Base-by-base conservation (phyloP, 2,797 vertebrate genomes). In the Helostoma temminkii region DNA sequence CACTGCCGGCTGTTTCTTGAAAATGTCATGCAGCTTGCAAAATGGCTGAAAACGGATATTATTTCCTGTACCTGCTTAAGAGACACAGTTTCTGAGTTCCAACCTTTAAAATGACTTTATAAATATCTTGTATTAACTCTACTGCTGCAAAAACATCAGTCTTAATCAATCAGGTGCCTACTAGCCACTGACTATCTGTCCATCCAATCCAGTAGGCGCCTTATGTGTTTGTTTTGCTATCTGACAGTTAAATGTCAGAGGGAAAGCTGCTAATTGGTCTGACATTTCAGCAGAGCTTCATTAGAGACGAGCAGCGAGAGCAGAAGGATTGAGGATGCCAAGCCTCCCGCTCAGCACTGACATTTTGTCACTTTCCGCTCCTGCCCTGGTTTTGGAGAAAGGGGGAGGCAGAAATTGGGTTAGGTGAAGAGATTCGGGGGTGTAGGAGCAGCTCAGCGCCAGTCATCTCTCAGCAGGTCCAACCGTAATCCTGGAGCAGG, bases 251-350 rank as follows among this genome's bases (percentile, higher is more conserved):
- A 93, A 92, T 91, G 90, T 91, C 89, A 91, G 66, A 76, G 54
- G 73, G 47, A 75, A 66, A 81, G 86, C 85, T 76, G 89, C 82
- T 93, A 91, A 93, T 92, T 92, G 89, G 87, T 61, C 85, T 93
- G 91, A 89, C 91, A 92, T 93, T 93, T 92, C 77, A 42, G 73
- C 67, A 2, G 60, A 68, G 74, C 75, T 25, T 86, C 88, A 74
- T 92, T 83, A 88, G 80, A 76, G 87, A 46, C 71, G 72, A 83
- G 76, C 74, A 58, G 59, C 66, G 46, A 72, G 78, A 66, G 81
- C 65, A 65, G 82, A 76, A 60, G 68, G 87, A 83, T 48, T 78
- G 78, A 86, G 73, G 80, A 84, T 52, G 85, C 86, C 85, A 68
- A 86, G 79, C 68, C 87, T 83, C 74, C 78, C 9, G 71, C 82